A percentile compares a stretch with the other conserved stretches of the same genome.
These are phyloP conservation scores for Ostrea denselamellosa DNA, from an alignment of 1,140 invertebrate species.

Conservation along the genomic window DNA sequence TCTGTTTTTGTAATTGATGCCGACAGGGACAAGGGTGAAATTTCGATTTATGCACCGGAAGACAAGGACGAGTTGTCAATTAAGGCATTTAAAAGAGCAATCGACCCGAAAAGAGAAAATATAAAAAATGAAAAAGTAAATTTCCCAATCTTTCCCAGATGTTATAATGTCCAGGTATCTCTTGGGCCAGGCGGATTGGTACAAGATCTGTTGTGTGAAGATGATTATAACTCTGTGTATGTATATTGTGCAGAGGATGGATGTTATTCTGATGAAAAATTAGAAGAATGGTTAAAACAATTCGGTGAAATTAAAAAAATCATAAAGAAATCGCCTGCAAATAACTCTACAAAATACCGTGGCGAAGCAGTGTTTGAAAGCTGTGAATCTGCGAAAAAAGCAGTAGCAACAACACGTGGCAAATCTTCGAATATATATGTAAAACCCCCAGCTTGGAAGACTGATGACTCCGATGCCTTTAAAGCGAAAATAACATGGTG, in stretches of 20 bases:
- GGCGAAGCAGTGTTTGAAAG: conserved; percentile 64
- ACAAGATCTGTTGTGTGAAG: conserved; percentile 54
- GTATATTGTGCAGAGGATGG: conserved; percentile 43
- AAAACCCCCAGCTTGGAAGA: conserved; percentile 13
- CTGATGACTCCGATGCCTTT: background rate
- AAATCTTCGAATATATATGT: conserved; percentile 6
- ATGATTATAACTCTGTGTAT: conserved; percentile 59
- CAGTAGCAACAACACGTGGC: conserved; percentile 46
- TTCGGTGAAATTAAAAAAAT: conserved; percentile 23
- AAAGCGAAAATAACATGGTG: conserved; percentile 64
- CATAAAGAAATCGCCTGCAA: conserved; percentile 13
- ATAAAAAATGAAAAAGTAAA: conserved; percentile 53
- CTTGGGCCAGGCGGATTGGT: conserved; percentile 54
- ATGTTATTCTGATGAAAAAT: conserved; percentile 22
- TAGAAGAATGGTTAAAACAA: conserved; percentile 25
- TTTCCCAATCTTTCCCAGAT: conserved; percentile 43
- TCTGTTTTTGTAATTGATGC: conserved; percentile 64
- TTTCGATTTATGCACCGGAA: conserved; percentile 57
- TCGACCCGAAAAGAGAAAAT: conserved; percentile 46
- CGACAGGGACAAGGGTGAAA: conserved; percentile 57
- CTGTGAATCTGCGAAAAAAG: conserved; percentile 57
- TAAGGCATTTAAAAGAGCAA: conserved; percentile 6
- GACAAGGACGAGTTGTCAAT: conserved; percentile 11
- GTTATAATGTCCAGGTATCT: conserved; percentile 46
- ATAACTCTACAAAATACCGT: conserved; percentile 53